A percentile compares a stretch with the other conserved stretches of the same genome.
Evolutionary conservation across 2,797 vertebrate genomes (phyloP).

Genomic region (Acanthis flammea): DNA sequence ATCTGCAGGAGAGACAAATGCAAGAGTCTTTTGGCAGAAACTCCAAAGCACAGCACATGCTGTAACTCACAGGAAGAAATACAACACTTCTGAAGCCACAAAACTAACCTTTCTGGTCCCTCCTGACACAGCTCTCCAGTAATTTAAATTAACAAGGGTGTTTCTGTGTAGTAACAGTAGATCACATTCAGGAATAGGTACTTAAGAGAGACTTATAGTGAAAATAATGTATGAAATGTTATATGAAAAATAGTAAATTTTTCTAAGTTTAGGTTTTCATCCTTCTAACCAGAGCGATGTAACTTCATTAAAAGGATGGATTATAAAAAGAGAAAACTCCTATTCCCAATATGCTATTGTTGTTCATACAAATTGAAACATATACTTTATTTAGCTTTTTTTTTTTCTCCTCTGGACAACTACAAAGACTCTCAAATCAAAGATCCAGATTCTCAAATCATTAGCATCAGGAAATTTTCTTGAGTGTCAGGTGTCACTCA

Average conservation of each 20-base stretch:
- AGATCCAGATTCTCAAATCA: not conserved
- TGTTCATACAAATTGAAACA: not conserved
- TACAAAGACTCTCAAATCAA: not conserved
- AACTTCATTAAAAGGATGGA: not conserved
- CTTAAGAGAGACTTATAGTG: not conserved
- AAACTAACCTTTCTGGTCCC: not conserved
- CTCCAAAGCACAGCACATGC: not conserved
- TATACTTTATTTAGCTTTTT: not conserved
- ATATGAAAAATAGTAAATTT: not conserved
- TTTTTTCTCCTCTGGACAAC: not conserved
- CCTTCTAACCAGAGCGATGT: not conserved
- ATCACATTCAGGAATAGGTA: not conserved
- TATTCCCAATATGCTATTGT: not conserved
- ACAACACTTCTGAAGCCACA: not conserved
- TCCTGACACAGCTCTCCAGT: not conserved
- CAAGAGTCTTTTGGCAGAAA: not conserved
- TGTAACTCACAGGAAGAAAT: not conserved
- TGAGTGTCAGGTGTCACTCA: not conserved
- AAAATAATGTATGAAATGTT: not conserved
- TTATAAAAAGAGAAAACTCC: not conserved
- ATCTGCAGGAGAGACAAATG: not conserved
- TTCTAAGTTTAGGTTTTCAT: not conserved
- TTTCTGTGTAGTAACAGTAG: not conserved
- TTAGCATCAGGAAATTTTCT: not conserved
- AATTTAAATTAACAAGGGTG: not conserved